Conservation (phyloP, 1,140 invertebrate genomes). For the Lucilia sericata region DNA sequence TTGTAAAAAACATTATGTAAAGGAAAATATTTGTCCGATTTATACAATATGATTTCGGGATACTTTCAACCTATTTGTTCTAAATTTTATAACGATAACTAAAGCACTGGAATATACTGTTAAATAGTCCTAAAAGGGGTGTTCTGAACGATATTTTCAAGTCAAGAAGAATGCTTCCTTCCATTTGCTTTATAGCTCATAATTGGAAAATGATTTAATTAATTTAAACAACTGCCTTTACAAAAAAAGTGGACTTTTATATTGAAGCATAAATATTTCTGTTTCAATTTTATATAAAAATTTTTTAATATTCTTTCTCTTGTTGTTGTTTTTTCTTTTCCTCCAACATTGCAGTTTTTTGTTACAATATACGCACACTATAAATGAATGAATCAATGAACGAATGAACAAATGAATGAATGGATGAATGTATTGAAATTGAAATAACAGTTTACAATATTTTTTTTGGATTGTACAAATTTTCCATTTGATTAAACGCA, state of each 20-base stretch:
- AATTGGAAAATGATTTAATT: background rate
- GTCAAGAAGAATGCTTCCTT: too few relatives aligned
- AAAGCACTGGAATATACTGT: too few relatives aligned
- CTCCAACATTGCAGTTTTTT: constrained; percentile 4
- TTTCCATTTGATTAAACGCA: constrained; percentile 67
- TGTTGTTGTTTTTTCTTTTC: background rate
- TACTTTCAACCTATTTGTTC: too few relatives aligned
- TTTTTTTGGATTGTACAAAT: constrained; percentile 60
- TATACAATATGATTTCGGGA: too few relatives aligned
- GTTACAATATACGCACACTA: constrained; percentile 15
- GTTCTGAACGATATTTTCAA: too few relatives aligned
- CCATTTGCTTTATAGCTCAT: too few relatives aligned
- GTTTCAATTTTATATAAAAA: constrained; percentile 10
- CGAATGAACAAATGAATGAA: constrained; percentile 1
- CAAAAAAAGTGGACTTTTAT: background rate
- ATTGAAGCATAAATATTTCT: constrained; percentile 13
- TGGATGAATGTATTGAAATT: constrained; percentile 30
- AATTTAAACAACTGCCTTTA: background rate
- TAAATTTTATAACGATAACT: too few relatives aligned
- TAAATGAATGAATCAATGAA: constrained; percentile 16
- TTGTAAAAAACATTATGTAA: background rate
- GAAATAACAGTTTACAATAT: constrained; percentile 36
- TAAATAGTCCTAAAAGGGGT: too few relatives aligned
- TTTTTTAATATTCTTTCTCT: background rate
- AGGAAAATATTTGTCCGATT: background rate